Evolutionary conservation across 2,113 vertebrate genomes (phyloP).

Genomic region (Otocyon megalotis): DNA sequence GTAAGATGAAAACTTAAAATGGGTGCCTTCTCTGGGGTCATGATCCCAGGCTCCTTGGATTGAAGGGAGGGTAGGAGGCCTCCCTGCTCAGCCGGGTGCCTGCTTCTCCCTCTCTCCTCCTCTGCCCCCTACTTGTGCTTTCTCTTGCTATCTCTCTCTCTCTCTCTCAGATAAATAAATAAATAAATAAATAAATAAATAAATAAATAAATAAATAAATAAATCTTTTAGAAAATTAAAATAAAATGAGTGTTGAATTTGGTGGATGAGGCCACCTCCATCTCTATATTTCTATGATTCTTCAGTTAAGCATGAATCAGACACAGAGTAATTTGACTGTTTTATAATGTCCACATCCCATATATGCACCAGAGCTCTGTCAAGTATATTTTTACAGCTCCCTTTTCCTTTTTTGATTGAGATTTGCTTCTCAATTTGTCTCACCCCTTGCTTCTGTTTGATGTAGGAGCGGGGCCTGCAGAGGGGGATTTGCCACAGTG

Average conservation of each 20-base stretch:
- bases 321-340: not conserved
- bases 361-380: not conserved
- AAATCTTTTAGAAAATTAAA: conserved; percentile 6
- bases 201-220: too few relatives aligned
- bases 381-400: not conserved
- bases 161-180: too few relatives aligned
- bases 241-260: conserved; percentile 50
- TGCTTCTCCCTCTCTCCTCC: too few relatives aligned
- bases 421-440: not conserved
- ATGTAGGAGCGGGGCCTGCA: too few relatives aligned
- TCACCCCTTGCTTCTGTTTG: not conserved
- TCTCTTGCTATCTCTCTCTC: too few relatives aligned
- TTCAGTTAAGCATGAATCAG: conserved; percentile 55
- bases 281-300: conserved; percentile 26
- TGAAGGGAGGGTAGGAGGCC: too few relatives aligned
- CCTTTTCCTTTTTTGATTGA: not conserved
- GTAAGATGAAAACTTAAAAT: too few relatives aligned
- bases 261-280: not conserved
- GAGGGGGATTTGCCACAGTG: not conserved
- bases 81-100: too few relatives aligned
- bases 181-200: too few relatives aligned
- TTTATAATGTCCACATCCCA: not conserved
- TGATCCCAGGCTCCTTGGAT: too few relatives aligned
- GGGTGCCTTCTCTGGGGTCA: too few relatives aligned
- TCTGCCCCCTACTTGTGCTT: too few relatives aligned